Conservation (phyloP, 2,888 invertebrate species). For the Thereva nobilitata region DNA sequence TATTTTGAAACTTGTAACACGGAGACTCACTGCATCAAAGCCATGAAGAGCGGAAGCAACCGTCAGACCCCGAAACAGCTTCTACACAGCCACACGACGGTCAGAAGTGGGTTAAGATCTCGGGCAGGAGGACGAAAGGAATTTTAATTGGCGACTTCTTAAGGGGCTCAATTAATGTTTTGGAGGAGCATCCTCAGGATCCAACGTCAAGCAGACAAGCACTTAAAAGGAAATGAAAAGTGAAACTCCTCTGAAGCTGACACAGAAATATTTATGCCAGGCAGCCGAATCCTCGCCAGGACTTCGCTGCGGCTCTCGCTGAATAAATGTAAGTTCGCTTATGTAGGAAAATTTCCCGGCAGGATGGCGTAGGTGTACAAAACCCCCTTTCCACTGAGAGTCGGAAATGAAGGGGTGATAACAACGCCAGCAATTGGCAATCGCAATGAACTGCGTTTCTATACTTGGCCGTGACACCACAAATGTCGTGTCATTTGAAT, state of each 20-base stretch:
- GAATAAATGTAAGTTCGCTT: too few species aligned
- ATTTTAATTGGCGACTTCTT: slow-evolving; percentile 26
- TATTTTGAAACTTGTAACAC: slow-evolving; percentile 15
- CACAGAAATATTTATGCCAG: too few species aligned
- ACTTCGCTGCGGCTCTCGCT: too few species aligned
- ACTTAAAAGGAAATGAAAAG: slow-evolving; percentile 8
- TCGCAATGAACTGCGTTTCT: too few species aligned
- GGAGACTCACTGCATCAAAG: slow-evolving; percentile 4
- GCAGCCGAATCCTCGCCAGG: too few species aligned
- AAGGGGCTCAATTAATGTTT: slow-evolving; percentile 23
- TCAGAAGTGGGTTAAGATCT: background rate
- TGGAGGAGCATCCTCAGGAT: background rate
- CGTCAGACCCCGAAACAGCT: background rate
- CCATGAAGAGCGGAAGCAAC: background rate
- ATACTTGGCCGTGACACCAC: too few species aligned
- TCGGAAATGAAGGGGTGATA: too few species aligned
- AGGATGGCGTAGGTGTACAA: too few species aligned
- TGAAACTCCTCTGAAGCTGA: background rate
- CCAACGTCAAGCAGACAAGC: background rate
- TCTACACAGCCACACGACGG: slow-evolving; percentile 15
- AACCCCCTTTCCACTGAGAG: too few species aligned
- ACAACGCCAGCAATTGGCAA: too few species aligned
- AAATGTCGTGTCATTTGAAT: too few species aligned
- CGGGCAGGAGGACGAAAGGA: slow-evolving; percentile 11
- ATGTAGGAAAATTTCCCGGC: too few species aligned